Conservation (phyloP, 2,888 invertebrate genomes). For the Octonoba sinensis region DNA sequence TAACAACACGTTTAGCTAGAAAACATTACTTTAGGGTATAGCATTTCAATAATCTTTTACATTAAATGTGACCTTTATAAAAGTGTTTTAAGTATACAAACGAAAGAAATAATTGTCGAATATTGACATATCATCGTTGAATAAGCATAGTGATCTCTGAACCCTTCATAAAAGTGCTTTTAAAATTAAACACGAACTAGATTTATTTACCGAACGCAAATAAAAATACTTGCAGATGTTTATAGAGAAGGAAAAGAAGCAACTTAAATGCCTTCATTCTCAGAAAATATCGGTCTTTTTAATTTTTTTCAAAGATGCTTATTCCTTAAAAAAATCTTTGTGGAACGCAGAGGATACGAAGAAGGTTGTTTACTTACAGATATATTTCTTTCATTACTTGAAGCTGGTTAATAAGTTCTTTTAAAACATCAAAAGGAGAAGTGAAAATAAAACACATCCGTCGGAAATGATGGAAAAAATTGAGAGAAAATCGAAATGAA, state of each 20-base stretch:
- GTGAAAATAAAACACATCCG: constrained; percentile 16
- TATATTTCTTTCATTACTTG: constrained; percentile 44
- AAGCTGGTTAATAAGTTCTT: constrained; percentile 41
- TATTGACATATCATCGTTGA: too few species aligned
- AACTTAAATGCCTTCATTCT: constrained; percentile 8
- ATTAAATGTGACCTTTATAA: too few species aligned
- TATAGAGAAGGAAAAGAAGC: constrained; percentile 12
- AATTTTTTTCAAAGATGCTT: constrained; percentile 26
- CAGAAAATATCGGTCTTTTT: constrained; percentile 7
- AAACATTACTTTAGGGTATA: too few species aligned
- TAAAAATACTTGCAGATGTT: background rate
- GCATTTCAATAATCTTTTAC: too few species aligned
- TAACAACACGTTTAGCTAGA: too few species aligned
- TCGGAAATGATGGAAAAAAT: constrained; percentile 39
- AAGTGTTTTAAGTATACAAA: too few species aligned
- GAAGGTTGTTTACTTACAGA: constrained; percentile 35
- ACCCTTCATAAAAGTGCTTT: background rate
- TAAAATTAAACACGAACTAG: background rate
- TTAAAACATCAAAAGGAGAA: constrained; percentile 40
- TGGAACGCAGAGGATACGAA: constrained; percentile 13
- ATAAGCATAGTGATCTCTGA: too few species aligned
- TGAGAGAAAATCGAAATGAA: constrained; percentile 45
- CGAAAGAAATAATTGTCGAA: too few species aligned
- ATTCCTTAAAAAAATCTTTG: constrained; percentile 21
- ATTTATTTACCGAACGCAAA: constrained; percentile 16